Percentiles rank a stretch among this genome's conserved stretches.
phyloP scores from a whole-genome alignment of 1,140 invertebrate genomes.

The Sminthurides bifidus region DNA sequence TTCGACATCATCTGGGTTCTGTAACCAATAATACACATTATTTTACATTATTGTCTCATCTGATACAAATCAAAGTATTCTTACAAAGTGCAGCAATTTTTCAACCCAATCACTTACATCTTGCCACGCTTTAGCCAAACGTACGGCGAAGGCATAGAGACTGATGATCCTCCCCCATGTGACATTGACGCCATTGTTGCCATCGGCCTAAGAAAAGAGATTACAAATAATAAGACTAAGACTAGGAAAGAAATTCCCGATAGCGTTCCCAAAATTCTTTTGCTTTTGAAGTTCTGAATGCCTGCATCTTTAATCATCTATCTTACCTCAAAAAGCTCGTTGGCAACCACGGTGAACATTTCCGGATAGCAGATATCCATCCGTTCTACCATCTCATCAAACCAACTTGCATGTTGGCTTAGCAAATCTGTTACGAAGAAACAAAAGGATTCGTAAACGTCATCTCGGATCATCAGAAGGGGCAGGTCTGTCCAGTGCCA shows the following conservation, averaged over 20 bases:
- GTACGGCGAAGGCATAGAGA: conserved; percentile 48
- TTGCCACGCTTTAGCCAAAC: conserved; percentile 43
- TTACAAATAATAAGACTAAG: not conserved
- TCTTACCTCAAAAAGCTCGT: conserved; percentile 45
- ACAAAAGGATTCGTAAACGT: conserved; percentile 35
- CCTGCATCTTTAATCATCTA: not conserved
- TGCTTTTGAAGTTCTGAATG: too few species aligned
- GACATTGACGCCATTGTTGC: conserved; percentile 33
- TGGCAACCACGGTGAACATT: conserved; percentile 46
- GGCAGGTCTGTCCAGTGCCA: conserved; percentile 9
- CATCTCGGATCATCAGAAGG: conserved; percentile 9
- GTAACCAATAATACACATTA: conserved; percentile 5
- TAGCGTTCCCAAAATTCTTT: too few species aligned
- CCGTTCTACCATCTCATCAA: conserved; percentile 49
- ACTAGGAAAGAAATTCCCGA: not conserved
- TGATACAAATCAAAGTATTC: not conserved
- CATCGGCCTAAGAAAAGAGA: conserved; percentile 22
- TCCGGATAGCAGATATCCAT: conserved; percentile 45
- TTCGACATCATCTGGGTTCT: conserved; percentile 28
- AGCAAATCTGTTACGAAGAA: conserved; percentile 43
- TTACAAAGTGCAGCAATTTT: not conserved
- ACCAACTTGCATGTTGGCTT: conserved; percentile 47
- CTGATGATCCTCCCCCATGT: conserved; percentile 52
- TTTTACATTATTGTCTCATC: conserved; percentile 11
- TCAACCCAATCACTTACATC: conserved; percentile 33